Evolutionary conservation across 2,113 vertebrate species (phyloP).

Genomic region (Trichechus manatus): DNA sequence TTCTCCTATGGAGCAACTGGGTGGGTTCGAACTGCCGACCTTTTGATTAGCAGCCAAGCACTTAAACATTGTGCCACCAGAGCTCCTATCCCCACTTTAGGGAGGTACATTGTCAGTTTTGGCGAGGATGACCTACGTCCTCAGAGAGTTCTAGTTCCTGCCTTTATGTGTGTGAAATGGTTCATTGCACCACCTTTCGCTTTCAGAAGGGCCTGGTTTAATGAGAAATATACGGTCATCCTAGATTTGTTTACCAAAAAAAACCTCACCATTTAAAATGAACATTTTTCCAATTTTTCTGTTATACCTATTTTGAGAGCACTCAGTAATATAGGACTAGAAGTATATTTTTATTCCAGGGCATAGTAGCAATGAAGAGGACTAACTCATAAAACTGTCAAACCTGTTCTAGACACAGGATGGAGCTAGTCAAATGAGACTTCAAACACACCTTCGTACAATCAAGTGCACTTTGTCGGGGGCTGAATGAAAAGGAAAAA

Average conservation of each 20-base stretch:
- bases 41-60: background rate
- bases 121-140: background rate
- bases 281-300: background rate
- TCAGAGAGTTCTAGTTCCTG: background rate
- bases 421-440: conserved; percentile 68
- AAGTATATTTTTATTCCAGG: background rate
- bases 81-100: background rate
- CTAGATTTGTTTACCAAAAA: background rate
- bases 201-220: background rate
- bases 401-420: conserved; percentile 72
- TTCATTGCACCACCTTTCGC: background rate
- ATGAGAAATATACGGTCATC: background rate
- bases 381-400: conserved; percentile 54
- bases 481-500: background rate
- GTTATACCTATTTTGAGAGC: background rate
- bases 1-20: background rate
- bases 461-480: conserved; percentile 4
- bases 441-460: background rate
- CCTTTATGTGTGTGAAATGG: background rate
- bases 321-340: background rate
- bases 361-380: background rate
- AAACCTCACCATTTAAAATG: background rate
- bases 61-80: background rate
- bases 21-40: background rate
- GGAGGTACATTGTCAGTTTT: background rate